phyloP scores from a whole-genome alignment of 2,113 vertebrate genomes.

The Xiphias gladius region DNA sequence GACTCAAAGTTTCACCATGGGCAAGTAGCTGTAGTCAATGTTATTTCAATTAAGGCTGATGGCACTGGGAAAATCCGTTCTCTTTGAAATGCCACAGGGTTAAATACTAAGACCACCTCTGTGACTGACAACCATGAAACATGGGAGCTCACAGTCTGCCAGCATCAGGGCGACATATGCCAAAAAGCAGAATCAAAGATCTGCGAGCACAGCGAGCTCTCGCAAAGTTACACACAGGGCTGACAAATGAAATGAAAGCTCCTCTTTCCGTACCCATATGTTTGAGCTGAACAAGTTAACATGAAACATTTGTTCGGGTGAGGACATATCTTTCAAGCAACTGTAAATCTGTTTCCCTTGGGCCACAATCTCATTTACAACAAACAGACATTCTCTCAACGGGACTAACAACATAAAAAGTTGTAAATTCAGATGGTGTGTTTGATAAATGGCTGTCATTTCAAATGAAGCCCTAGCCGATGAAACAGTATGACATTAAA shows the following conservation, averaged over 20 bases:
- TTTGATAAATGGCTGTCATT: constrained; percentile 47
- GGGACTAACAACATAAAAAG: constrained; percentile 39
- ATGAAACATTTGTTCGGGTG: constrained; percentile 63
- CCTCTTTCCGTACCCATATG: constrained; percentile 23
- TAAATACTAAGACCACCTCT: constrained; percentile 62
- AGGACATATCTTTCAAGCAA: constrained; percentile 50
- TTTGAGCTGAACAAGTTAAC: constrained; percentile 50
- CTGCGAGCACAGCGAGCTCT: constrained; percentile 10
- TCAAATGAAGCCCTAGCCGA: constrained; percentile 17
- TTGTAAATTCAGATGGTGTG: constrained; percentile 41
- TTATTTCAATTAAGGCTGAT: constrained; percentile 72
- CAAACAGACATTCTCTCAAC: constrained; percentile 29
- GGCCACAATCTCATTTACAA: constrained; percentile 55
- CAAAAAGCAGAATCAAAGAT: constrained; percentile 58
- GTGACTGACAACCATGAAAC: constrained; percentile 70
- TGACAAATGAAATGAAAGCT: constrained; percentile 30
- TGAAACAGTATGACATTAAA: constrained; percentile 22
- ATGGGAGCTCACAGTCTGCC: constrained; percentile 37
- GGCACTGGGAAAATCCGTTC: constrained; percentile 58
- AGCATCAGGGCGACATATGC: constrained; percentile 57
- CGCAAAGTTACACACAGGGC: constrained; percentile 24
- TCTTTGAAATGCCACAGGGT: constrained; percentile 56
- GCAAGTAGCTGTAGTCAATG: constrained; percentile 56
- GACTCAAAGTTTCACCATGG: constrained; percentile 47
- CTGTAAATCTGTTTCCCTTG: constrained; percentile 55